A percentile compares a stretch with the other conserved stretches of the same genome.
Conservation (phyloP, 2,797 vertebrate species). For the Peromyscus attwateri region DNA sequence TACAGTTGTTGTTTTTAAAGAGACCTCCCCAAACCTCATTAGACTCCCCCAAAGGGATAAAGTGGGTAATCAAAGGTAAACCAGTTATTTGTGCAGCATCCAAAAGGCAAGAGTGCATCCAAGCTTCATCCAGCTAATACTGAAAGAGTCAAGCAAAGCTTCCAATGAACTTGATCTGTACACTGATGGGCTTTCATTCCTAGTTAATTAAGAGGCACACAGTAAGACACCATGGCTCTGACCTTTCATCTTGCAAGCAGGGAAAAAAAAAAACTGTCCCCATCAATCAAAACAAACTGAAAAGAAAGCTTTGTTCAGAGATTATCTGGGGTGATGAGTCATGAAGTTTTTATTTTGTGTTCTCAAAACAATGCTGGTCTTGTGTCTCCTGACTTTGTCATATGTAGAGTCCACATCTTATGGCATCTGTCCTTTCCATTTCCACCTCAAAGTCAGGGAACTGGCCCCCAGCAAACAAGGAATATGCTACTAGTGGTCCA, state of each 20-base stretch:
- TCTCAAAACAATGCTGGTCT: constrained; percentile 8
- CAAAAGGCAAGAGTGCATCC: neutral
- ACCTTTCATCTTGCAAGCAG: constrained; percentile 63
- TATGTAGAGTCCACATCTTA: neutral
- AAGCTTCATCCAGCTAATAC: constrained; percentile 21
- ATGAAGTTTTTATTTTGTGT: constrained; percentile 8
- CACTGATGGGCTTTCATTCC: constrained; percentile 73
- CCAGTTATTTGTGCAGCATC: constrained; percentile 57
- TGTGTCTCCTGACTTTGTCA: neutral
- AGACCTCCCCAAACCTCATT: constrained; percentile 2
- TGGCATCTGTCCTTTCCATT: neutral
- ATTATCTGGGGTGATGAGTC: neutral
- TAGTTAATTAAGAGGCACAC: constrained; percentile 70
- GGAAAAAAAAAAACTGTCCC: neutral
- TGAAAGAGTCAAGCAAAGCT: constrained; percentile 47
- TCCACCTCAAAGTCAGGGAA: neutral
- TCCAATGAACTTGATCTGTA: constrained; percentile 41
- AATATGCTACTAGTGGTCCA: neutral
- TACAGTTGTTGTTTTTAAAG: neutral
- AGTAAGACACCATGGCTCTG: constrained; percentile 32
- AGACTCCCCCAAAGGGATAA: neutral
- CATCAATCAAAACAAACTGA: constrained; percentile 51
- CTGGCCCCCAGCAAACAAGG: neutral
- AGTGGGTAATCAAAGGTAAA: constrained; percentile 53
- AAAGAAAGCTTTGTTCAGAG: constrained; percentile 70